These are phyloP conservation scores for Colaptes auratus DNA, from an alignment of 2,113 vertebrate species.

Conservation along the genomic window DNA sequence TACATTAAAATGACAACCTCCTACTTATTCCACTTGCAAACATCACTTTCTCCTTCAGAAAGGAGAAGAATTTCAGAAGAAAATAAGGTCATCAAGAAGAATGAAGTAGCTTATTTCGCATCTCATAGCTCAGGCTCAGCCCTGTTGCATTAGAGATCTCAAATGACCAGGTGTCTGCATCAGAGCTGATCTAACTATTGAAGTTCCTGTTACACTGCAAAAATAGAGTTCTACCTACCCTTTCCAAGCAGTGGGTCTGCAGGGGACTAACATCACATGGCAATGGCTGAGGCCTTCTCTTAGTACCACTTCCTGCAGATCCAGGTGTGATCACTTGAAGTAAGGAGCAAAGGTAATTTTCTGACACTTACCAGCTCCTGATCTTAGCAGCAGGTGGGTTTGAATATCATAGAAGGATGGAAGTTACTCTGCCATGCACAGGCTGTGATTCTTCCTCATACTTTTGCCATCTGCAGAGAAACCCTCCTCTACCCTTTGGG, in stretches of 20 bases:
- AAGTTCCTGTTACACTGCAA: neutral
- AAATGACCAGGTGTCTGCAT: neutral
- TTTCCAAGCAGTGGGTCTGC: neutral
- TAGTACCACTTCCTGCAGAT: neutral
- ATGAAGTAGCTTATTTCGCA: neutral
- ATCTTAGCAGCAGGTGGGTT: neutral
- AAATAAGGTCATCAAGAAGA: neutral
- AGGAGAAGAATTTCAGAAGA: neutral
- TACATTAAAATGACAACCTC: neutral
- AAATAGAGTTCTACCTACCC: neutral
- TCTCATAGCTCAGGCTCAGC: neutral
- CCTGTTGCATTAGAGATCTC: neutral
- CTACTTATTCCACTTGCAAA: neutral
- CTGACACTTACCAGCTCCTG: neutral
- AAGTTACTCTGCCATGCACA: neutral
- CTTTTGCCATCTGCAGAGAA: slow-evolving; percentile 9
- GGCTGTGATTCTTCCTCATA: slow-evolving; percentile 3
- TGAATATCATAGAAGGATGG: neutral
- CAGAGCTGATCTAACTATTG: neutral
- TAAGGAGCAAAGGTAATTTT: neutral
- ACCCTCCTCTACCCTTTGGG: neutral
- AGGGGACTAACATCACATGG: neutral
- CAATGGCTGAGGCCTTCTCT: neutral
- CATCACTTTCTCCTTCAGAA: neutral
- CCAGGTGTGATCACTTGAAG: slow-evolving; percentile 29